Evolutionary conservation across 1,140 invertebrate genomes (phyloP), one percentile per base, ranked within the genome.

Genomic region (Drosophila simulans): DNA sequence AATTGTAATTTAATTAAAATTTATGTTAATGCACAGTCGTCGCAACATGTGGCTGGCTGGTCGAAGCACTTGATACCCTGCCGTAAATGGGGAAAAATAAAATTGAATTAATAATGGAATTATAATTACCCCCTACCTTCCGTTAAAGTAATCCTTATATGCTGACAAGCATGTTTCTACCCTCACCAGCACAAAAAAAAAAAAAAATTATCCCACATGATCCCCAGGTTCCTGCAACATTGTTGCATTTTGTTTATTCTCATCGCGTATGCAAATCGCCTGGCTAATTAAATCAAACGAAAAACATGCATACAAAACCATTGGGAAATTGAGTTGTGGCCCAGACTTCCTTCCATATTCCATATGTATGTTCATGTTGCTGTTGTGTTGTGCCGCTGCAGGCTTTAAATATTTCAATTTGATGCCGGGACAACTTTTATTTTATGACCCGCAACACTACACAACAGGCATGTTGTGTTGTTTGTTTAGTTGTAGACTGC

Each of bases 1-100:
- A 74, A 74, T 74, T 54, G 42, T 42, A 73, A 74, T 73, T 74
- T 55, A 55, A 74, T 74, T 74, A 48, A 74, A 73, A 74, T 63
- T 74, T 63, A 74, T 74, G 71, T 43, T 73, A 73, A 73, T 53
- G 46, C 45, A 34, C 10, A 13, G 25, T 34, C 22, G 25, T 34
- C 22, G 11, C 37, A 13, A 45, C 11, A n/a, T 56, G 4, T 15
- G 13, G 10, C 17, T 11, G 20, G 22, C 25, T 17, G 55, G 46
- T 35, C 4, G 31, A 2, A 34, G 5, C n/a, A 10, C 15, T 34
- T 8, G n/a, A 17, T 51, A 34, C 48, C 48, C 48, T 51, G 25
- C 1, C 7, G 27, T 7, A 13, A 22, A 8, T 7, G 17, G 10
- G 17, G 0, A 4, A 22, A 4, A 5, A 5, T 13, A 45, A 22